A percentile compares a stretch with the other conserved stretches of the same genome.
Conservation (phyloP, 1,140 invertebrate genomes). For the Helicoverpa armigera region DNA sequence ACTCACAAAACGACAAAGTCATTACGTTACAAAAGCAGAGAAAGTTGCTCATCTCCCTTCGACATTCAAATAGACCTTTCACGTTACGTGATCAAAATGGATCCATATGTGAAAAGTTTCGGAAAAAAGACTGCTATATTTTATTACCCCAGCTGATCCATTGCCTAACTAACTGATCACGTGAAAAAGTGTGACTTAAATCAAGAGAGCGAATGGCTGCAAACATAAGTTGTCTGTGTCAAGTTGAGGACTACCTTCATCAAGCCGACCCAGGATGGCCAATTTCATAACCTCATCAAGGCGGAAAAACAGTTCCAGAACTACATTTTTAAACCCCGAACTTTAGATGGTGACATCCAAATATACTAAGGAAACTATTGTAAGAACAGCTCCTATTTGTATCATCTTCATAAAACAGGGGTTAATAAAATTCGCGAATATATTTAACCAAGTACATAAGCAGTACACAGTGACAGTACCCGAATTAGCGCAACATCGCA, state of each 20-base stretch:
- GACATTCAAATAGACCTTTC: not conserved
- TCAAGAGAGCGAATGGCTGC: not conserved
- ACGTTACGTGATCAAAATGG: not conserved
- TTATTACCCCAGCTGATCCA: too few species aligned
- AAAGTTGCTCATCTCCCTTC: constrained; percentile 18
- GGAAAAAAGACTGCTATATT: not conserved
- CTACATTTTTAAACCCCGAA: too few species aligned
- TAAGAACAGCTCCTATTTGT: not conserved
- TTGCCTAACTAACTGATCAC: too few species aligned
- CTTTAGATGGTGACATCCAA: too few species aligned
- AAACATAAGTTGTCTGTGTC: too few species aligned
- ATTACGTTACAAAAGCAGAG: constrained; percentile 13
- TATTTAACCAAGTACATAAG: not conserved
- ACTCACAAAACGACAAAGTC: constrained; percentile 4
- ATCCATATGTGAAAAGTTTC: not conserved
- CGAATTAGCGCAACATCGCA: constrained; percentile 66
- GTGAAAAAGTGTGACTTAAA: not conserved
- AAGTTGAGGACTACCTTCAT: too few species aligned
- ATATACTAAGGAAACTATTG: too few species aligned
- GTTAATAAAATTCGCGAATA: too few species aligned
- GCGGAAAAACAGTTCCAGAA: too few species aligned
- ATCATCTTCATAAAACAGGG: not conserved
- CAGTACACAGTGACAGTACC: constrained; percentile 54
- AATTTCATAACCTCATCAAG: too few species aligned
- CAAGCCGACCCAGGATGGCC: too few species aligned